Evolutionary conservation across 1,140 invertebrate genomes (phyloP), one percentile per base, ranked within the genome.

Genomic region (Limonius californicus): DNA sequence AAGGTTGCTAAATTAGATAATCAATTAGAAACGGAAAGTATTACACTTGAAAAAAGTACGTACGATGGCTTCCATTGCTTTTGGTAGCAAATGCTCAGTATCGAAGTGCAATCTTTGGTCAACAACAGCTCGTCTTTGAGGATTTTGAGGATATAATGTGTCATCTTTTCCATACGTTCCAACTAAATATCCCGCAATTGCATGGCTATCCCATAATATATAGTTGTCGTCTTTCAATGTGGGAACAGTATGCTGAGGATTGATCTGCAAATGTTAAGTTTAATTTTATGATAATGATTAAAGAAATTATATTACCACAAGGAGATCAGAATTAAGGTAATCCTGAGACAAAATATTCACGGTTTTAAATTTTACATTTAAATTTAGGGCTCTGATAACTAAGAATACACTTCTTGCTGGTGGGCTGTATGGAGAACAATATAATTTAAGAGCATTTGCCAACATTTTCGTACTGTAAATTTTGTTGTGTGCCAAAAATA

Each of bases 161-260:
- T 83, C 80, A 18, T 81, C 75, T 45, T 80, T 76, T 9, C 72
- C 81, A 69, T 86, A 87, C 72, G 83, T 80, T 35, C 77, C 79
- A 8, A 79, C 77, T 54, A 87, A 68, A 72, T 87, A 87, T 8
- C 74, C 68, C 20, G 79, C 76, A 35, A 86, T 85, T 27, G 85
- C 83, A 62, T 84, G 82, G 72, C 85, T 86, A 67, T 82, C 83
- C 73, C 77, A 81, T 45, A 82, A 66, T 56, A 82, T 79, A 55
- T 83, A 86, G 42, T 82, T 86, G 62, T 82, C 80, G 64, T 88
- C 87, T 66, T 85, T 83, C 64, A 89, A 74, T 1, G 85, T 87
- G 2, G 87, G 87, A 63, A 89, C 79, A 1, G 84, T 85, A 64
- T 88, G 86, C 70, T 87, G 84, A n/a, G 85, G 85, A 56, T 61